Base-by-base conservation (phyloP, 2,888 invertebrate genomes). In the Pterobdella sp. region DNA sequence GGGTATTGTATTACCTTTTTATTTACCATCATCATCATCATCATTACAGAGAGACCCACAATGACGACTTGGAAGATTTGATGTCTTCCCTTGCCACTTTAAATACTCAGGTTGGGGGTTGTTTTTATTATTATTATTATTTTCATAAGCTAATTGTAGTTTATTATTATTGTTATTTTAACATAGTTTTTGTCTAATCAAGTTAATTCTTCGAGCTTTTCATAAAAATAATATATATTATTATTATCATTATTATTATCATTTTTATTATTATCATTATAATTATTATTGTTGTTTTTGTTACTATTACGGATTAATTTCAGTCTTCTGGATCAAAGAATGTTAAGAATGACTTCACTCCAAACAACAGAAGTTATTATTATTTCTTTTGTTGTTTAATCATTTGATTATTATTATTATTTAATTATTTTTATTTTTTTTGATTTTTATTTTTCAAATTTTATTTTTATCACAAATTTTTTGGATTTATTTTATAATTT, bases 41-140 rank as follows among this genome's bases (percentile, higher is more conserved):
- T 22, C 68, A 3, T n/a, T n/a, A 35, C 29, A 42, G 32, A 2
- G 32, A 29, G 34, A 34, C 1, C 32, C 71, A 34, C 22, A 26
- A 34, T 3, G 34, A 63, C 26, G 71, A 71, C 34, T 37, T 71
- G 3, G 71, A 71, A 4, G 71, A 71, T n/a, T 63, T 68, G 7
- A 63, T 73, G 60, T 1, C 68, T 35, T 36, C 64, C 4, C 22
- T 68, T 14, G 35, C 68, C 10, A 18, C 36, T 42, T 34, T 73
- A 29, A 68, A 49, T n/a, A 52, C 71, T n/a, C n/a, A 56, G 60
- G 60, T 56, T n/a, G n/a, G n/a, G n/a, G n/a, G n/a, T n/a, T n/a
- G n/a, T n/a, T n/a, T n/a, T n/a, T n/a, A n/a, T n/a, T n/a, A n/a
- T n/a, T n/a, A n/a, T n/a, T n/a, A n/a, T n/a, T n/a, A n/a, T n/a